phyloP scores from a whole-genome alignment of 1,140 invertebrate genomes.

The Camponotus floridanus region DNA sequence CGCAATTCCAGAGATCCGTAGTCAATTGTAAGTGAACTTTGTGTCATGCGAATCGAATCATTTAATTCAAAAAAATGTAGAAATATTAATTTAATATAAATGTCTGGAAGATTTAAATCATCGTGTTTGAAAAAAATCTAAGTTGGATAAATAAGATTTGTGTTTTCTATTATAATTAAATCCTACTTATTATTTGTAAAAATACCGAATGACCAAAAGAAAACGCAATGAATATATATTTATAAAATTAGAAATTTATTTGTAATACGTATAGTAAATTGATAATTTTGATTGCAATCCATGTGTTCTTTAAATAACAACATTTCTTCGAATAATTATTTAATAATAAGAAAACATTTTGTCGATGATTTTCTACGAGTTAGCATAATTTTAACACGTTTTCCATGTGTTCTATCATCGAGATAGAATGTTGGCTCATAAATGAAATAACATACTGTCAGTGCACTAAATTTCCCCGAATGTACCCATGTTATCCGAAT shows the following conservation, averaged over 20 bases:
- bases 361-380: background rate
- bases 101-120: background rate
- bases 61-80: conserved; percentile 31
- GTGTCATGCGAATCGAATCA: conserved; percentile 32
- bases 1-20: conserved; percentile 18
- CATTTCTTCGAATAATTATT: background rate
- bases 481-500: conserved; percentile 9
- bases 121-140: conserved; percentile 2
- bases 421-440: conserved; percentile 11
- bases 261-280: background rate
- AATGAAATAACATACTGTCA: conserved; percentile 9
- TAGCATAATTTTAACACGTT: background rate
- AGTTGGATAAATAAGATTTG: background rate
- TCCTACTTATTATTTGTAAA: background rate
- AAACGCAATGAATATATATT: background rate
- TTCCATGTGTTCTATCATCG: background rate
- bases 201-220: background rate
- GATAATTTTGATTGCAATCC: background rate
- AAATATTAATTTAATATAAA: conserved; percentile 49
- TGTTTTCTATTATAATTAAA: background rate
- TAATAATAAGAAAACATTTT: background rate
- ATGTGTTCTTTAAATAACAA: background rate
- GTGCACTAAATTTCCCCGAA: conserved; percentile 13
- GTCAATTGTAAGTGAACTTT: conserved; percentile 34
- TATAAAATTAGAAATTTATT: background rate